phyloP scores from a whole-genome alignment of 2,888 invertebrate genomes.

The Drosophila stalkeri region DNA sequence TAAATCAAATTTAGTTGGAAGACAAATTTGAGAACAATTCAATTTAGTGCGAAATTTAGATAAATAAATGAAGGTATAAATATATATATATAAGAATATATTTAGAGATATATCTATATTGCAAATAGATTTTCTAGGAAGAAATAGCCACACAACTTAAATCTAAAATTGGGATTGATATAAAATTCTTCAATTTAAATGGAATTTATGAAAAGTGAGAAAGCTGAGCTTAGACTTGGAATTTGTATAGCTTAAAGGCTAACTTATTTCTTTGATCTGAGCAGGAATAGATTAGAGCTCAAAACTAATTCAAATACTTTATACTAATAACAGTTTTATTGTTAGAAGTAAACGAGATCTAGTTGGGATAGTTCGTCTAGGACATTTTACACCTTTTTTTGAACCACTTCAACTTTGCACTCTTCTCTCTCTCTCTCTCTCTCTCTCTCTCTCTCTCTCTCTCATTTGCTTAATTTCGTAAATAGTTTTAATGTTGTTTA shows the following conservation, averaged over 20 bases:
- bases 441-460: no score
- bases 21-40: not conserved
- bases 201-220: not conserved
- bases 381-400: not conserved
- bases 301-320: no score
- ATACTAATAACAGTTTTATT: no score
- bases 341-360: no score
- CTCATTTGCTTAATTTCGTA: not conserved
- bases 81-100: not conserved
- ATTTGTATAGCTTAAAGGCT: not conserved
- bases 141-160: not conserved
- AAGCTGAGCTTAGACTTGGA: not conserved
- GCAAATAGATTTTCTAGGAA: not conserved
- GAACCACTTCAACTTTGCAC: not conserved
- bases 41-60: not conserved
- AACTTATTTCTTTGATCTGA: no score
- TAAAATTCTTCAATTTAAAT: not conserved
- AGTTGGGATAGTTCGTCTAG: no score
- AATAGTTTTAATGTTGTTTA: slow-evolving; percentile 10
- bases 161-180: not conserved
- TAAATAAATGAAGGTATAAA: not conserved
- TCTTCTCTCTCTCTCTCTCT: not conserved
- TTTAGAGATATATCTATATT: not conserved
- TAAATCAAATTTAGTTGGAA: slow-evolving; percentile 7
- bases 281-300: not conserved